Evolutionary conservation across 2,888 invertebrate species (phyloP), one percentile per base, ranked within the genome.

Genomic region (Tenthredo notha): DNA sequence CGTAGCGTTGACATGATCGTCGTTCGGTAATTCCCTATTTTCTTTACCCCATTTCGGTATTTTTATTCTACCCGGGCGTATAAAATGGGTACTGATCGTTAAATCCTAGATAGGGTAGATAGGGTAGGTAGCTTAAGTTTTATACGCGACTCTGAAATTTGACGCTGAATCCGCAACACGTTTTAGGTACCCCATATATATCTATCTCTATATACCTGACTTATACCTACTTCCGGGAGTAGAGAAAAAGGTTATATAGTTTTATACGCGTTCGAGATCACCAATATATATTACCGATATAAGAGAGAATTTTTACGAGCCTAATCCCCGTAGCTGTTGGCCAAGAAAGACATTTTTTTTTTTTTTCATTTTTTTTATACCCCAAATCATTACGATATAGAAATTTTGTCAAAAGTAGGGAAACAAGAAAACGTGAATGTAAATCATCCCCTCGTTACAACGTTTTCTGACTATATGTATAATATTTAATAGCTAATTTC

Each of bases 91-190:
- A 21, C 74, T 4, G 77, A 43, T 80, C 80, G 80, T 80, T 80
- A 80, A 80, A 80, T 80, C 61, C 61, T 80, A 80, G 80, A 61
- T 67, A 29, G 67, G 29, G 21, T 12, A 61, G 61, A 61, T 21
- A 3, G 21, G 61, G 61, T 21, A 61, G 12, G 67, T 74, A 74
- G 72, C 40, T 43, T 40, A 80, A 80, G 61, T 80, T 80, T 80
- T 80, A 74, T 43, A 65, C 54, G 77, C 77, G 47, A 77, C 77
- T 77, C 77, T 50, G 80, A 80, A 80, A 80, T 80, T 80, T 80
- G 72, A 84, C 77, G 77, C 54, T 77, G 77, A 74, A 74, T 74
- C 72, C 77, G 77, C 77, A 77, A 54, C 77, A 29, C 25, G 77
- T 29, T 47, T 72, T 54, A 47, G 77, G 50, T 47, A 75, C 47